phyloP scores from a whole-genome alignment of 2,888 invertebrate species.

The Brachypalpus laphriformis region DNA sequence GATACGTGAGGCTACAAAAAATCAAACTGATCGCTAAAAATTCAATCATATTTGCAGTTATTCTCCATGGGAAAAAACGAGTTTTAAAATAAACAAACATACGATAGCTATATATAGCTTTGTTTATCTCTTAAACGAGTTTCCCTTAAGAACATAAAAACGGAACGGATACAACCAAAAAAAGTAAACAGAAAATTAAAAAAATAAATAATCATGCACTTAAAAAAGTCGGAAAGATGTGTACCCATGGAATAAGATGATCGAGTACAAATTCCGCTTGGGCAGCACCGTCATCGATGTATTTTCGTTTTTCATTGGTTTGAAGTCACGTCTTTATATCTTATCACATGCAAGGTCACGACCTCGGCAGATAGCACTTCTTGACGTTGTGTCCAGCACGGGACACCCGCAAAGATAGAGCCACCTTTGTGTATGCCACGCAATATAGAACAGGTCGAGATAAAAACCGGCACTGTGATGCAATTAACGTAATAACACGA shows the following conservation, averaged over 20 bases:
- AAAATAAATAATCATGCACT: background rate
- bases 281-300: conserved; percentile 13
- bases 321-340: conserved; percentile 13
- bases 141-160: too few relatives aligned
- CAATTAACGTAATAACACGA: background rate
- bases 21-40: too few relatives aligned
- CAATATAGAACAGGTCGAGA: background rate
- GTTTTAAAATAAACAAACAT: too few relatives aligned
- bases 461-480: background rate
- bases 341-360: conserved; percentile 36
- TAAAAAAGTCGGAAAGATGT: background rate
- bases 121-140: too few relatives aligned
- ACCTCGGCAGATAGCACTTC: conserved; percentile 34
- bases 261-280: conserved; percentile 42
- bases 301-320: conserved; percentile 21
- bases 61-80: too few relatives aligned
- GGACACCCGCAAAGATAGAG: conserved; percentile 25
- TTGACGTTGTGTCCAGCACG: background rate
- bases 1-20: too few relatives aligned
- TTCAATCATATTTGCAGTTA: too few relatives aligned
- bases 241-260: conserved; percentile 21
- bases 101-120: too few relatives aligned
- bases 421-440: background rate
- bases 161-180: background rate
- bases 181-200: background rate